Conservation (phyloP, 2,888 invertebrate species). For the Epistrophe eligans region DNA sequence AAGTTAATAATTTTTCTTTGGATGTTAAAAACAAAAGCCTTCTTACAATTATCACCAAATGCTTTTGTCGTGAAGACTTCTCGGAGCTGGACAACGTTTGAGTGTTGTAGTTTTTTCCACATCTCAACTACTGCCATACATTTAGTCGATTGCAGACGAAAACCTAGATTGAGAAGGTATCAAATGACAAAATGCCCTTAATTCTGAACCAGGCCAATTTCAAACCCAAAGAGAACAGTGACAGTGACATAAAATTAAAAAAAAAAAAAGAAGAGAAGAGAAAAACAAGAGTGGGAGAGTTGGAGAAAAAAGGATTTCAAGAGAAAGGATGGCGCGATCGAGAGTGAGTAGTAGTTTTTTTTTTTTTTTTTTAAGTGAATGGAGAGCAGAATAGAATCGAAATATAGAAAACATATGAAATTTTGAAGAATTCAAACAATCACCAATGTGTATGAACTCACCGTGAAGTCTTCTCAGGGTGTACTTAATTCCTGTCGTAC, state of each 20-base stretch:
- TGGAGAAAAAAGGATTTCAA: slow-evolving; percentile 54
- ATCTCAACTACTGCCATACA: slow-evolving; percentile 93
- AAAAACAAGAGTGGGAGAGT: slow-evolving; percentile 48
- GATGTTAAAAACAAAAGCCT: not conserved
- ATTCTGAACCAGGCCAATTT: slow-evolving; percentile 70
- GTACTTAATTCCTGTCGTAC: slow-evolving; percentile 93
- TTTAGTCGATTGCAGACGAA: slow-evolving; percentile 92
- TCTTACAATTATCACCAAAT: slow-evolving; percentile 96
- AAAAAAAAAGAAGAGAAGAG: slow-evolving; percentile 38
- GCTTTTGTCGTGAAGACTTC: slow-evolving; percentile 98
- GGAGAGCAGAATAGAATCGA: slow-evolving; percentile 63
- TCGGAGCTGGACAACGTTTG: slow-evolving; percentile 95
- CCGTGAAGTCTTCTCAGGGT: slow-evolving; percentile 95
- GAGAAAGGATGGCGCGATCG: slow-evolving; percentile 30
- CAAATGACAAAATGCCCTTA: slow-evolving; percentile 71
- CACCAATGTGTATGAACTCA: slow-evolving; percentile 78
- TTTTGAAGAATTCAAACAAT: slow-evolving; percentile 32
- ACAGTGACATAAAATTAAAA: slow-evolving; percentile 45
- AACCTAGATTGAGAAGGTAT: slow-evolving; percentile 85
- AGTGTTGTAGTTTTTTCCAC: slow-evolving; percentile 98
- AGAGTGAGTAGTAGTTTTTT: slow-evolving; percentile 17
- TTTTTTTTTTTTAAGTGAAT: slow-evolving; percentile 24
- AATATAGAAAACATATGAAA: slow-evolving; percentile 58
- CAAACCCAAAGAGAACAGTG: slow-evolving; percentile 69
- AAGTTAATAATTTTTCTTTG: not conserved